phyloP scores from a whole-genome alignment of 1,140 invertebrate species.

The Caenorhabditis elegans region DNA sequence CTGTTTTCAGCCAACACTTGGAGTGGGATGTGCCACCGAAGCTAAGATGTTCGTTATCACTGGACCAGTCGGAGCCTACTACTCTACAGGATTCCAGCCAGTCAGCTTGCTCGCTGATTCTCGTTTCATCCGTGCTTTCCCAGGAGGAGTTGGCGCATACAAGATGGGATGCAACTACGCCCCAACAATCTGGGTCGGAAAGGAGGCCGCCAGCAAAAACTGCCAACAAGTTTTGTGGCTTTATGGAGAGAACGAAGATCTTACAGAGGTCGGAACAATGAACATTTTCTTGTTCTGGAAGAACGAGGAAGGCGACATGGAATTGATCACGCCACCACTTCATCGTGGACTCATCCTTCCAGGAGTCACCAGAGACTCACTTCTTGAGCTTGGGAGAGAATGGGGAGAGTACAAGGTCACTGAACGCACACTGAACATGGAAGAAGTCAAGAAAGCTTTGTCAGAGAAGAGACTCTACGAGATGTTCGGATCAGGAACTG shows the following conservation, averaged over 20 bases:
- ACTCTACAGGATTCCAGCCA: conserved; percentile 76
- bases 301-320: conserved; percentile 88
- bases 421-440: conserved; percentile 84
- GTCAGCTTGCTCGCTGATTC: conserved; percentile 81
- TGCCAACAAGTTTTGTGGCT: conserved; percentile 90
- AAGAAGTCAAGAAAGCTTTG: conserved; percentile 75
- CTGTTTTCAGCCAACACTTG: conserved; percentile 78
- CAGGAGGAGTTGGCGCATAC: conserved; percentile 86
- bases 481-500: conserved; percentile 65
- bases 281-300: conserved; percentile 89
- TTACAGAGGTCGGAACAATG: conserved; percentile 99
- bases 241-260: conserved; percentile 85
- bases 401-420: conserved; percentile 83
- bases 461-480: conserved; percentile 74
- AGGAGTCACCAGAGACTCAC: conserved; percentile 84
- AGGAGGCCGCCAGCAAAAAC: conserved; percentile 77
- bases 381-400: conserved; percentile 78
- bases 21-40: conserved; percentile 80
- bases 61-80: conserved; percentile 90
- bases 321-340: conserved; percentile 87
- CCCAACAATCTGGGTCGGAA: conserved; percentile 72
- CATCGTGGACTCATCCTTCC: conserved; percentile 78
- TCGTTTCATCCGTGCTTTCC: conserved; percentile 83
- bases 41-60: conserved; percentile 85
- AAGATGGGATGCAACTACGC: conserved; percentile 86